Evolutionary conservation across 2,888 invertebrate genomes (phyloP), one percentile per base, ranked within the genome.

Genomic region (Zonitis immaculata): DNA sequence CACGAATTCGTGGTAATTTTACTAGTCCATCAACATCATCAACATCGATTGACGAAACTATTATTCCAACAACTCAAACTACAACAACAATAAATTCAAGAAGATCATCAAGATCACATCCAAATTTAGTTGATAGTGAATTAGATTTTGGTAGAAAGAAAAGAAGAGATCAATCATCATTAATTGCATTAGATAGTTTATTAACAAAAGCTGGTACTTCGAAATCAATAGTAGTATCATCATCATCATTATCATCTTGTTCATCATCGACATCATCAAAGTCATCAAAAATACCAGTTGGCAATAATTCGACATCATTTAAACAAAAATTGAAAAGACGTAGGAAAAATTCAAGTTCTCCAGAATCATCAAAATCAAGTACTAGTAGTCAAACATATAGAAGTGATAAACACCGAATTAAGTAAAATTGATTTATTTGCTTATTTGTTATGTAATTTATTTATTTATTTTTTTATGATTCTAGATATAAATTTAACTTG

Each of bases 271-370:
- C 47, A 11, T 39, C 39, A 39, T 39, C 39, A 11, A 20, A 20
- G 20, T 44, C 44, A 45, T 42, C 51, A 6, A 43, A 45, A 43
- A 47, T 50, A 18, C 46, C 49, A 12, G 43, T 46, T 6, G 44
- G 45, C 4, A 52, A n/a, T 30, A 28, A 35, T 12, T 52, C 52
- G 22, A 42, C 49, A 22, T 27, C 44, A 27, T 47, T 45, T 44
- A 58, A 50, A 39, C 59, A 57, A 44, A 60, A 56, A 30, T 47
- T 52, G 8, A 62, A 57, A 47, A 60, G 61, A 51, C 53, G 49
- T 14, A 57, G 58, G 47, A 64, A 60, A 42, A 53, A 54, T 14
- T 61, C 39, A 18, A 39, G 48, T 5, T 51, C 56, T 32, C 51
- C 50, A 18, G 39, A 39, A 18, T 56, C 50, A 32, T 51, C 60